Conservation (phyloP, 2,888 invertebrate genomes). For the Megaustenia siamemsis region DNA sequence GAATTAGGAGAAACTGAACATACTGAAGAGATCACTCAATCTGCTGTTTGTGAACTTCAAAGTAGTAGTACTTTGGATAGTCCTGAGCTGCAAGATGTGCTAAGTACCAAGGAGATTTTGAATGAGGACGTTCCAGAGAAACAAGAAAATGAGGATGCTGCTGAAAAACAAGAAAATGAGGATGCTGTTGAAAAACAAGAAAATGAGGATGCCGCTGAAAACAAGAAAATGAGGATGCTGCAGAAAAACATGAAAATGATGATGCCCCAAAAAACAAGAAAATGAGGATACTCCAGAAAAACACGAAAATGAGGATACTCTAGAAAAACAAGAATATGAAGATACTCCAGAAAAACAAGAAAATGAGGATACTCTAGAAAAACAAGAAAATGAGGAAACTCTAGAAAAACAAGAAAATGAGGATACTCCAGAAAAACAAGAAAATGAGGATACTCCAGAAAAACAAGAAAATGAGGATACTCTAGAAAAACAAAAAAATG, state of each 20-base stretch:
- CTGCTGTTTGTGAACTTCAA: neutral
- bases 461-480: neutral
- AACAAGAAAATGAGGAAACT: neutral
- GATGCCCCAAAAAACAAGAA: too few species aligned
- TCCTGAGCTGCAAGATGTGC: neutral
- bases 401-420: neutral
- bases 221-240: neutral
- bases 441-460: neutral
- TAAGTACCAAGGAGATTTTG: neutral
- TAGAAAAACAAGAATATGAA: neutral
- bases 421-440: neutral
- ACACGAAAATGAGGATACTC: neutral
- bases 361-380: neutral
- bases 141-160: neutral
- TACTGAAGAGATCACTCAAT: neutral
- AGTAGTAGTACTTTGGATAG: neutral
- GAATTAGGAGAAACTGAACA: neutral
- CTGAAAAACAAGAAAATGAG: neutral
- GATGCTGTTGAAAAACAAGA: neutral
- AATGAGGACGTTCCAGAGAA: neutral
- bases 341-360: neutral
- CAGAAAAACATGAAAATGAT: neutral
- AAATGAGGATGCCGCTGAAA: too few species aligned
- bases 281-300: neutral
- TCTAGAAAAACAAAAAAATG: neutral